Conservation (phyloP, 2,797 vertebrate genomes). For the Xenentodon cancila region DNA sequence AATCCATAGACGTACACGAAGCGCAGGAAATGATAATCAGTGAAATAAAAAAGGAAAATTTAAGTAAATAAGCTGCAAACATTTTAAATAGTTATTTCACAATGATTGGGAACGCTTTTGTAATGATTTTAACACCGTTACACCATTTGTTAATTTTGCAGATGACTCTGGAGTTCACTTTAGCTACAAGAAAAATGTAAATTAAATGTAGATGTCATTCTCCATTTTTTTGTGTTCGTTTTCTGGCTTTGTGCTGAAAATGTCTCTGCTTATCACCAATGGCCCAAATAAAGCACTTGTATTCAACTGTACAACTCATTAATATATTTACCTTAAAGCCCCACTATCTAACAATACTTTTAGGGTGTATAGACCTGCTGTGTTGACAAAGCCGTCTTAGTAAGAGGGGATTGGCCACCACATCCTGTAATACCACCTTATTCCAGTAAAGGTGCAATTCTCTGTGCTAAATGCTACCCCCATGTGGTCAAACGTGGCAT, state of each 20-base stretch:
- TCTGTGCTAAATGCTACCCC: no score
- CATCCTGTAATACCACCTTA: no score
- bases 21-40: conserved; percentile 1
- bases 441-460: no score
- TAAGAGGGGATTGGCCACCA: no score
- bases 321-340: neutral
- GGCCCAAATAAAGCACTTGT: neutral
- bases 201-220: neutral
- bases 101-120: conserved; percentile 4
- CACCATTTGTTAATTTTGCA: no score
- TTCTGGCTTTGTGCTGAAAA: neutral
- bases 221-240: neutral
- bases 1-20: neutral
- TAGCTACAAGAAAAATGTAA: neutral
- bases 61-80: neutral
- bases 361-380: no score
- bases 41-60: neutral
- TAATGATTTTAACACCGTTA: no score
- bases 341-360: no score
- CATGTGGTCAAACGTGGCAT: no score
- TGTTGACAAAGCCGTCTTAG: no score
- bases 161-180: neutral
- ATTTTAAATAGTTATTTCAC: conserved; percentile 4
- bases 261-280: neutral
- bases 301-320: neutral